Percentiles rank a stretch among this genome's conserved stretches.
Conservation (phyloP, 1,140 invertebrate genomes). For the Diplogasteroides magnus region DNA sequence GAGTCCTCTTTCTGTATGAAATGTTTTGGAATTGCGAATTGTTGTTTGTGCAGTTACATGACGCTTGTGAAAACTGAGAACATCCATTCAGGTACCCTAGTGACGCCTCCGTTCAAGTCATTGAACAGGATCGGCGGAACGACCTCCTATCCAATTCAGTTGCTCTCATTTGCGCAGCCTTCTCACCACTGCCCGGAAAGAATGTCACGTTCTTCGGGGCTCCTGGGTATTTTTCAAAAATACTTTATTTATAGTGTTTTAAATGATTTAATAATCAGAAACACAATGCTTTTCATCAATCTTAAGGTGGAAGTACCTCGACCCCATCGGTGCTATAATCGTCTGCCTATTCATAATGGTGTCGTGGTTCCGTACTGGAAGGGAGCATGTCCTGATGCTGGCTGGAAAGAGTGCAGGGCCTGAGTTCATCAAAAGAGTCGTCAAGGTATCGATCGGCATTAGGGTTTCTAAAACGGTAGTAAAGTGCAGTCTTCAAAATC, state of each 20-base stretch:
- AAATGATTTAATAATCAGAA: too few relatives aligned
- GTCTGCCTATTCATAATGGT: conserved; percentile 57
- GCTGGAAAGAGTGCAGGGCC: conserved; percentile 39
- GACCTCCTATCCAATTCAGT: conserved; percentile 59
- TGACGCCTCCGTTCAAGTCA: conserved; percentile 52
- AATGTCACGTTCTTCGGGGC: too few relatives aligned
- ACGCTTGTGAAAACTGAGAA: neutral
- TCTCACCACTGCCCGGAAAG: too few relatives aligned
- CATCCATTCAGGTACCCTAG: conserved; percentile 33
- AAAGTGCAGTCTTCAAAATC: too few relatives aligned
- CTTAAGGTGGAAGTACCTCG: conserved; percentile 54
- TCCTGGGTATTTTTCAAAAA: neutral
- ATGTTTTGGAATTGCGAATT: neutral
- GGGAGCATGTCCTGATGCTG: conserved; percentile 46
- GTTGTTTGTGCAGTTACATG: neutral
- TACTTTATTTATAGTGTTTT: too few relatives aligned
- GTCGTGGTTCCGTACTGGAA: conserved; percentile 47
- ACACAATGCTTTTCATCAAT: neutral
- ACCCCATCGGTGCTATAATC: conserved; percentile 59
- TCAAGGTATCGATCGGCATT: conserved; percentile 33
- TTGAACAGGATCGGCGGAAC: conserved; percentile 59
- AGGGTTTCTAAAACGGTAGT: too few relatives aligned
- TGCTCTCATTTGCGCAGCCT: too few relatives aligned
- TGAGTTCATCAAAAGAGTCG: conserved; percentile 35
- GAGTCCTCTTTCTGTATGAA: conserved; percentile 13